Base-by-base conservation (phyloP, 2,113 vertebrate genomes). In the Syngnathoides biaculeatus region DNA sequence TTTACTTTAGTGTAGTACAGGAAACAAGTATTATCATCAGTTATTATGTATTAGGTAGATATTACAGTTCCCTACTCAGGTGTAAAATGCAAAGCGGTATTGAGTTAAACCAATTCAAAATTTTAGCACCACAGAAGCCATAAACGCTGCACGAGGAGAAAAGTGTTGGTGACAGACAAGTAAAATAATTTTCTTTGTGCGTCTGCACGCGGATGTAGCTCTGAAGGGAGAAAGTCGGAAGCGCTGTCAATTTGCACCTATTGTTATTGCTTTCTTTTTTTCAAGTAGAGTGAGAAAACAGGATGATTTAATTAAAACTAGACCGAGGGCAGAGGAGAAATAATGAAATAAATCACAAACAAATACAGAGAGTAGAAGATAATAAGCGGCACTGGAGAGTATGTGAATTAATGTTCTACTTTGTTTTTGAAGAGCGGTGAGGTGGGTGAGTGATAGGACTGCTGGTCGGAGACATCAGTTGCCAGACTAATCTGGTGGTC, bases 401-500 rank as follows among this genome's bases (percentile, higher is more conserved):
- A 42, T 43, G 22, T 62, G 67, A 82, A 77, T 73, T 27, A 38
- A 57, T 78, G 79, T 79, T 64, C 72, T 72, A 81, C 85, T 79
- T 82, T 65, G 62, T 74, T 64, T 76, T 48, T 13, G 8, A 30
- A 8, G 67, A 77, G 45, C 74, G 81, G 78, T 58, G 43, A 74
- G 47, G 9, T 0, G 20, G 48, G 2, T 1, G 53, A n/a, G 26
- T 61, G 76, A 27, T 82, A 72, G 79, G 71, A 73, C 75, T 71
- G 77, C 79, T 78, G 77, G 74, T 84, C 76, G 40, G 71, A 79
- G 66, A 71, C 67, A 40, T 69, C 65, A 75, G 84, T 75, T 70
- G 66, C 72, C 74, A 71, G 70, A 81, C 83, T 85, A 82, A 80
- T 89, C 84, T 87, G 87, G 79, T 86, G 75, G 69, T 83, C 76